Percentiles rank a stretch among this genome's conserved stretches.
Conservation (phyloP, 2,113 vertebrate genomes). For the Hylia prasina region DNA sequence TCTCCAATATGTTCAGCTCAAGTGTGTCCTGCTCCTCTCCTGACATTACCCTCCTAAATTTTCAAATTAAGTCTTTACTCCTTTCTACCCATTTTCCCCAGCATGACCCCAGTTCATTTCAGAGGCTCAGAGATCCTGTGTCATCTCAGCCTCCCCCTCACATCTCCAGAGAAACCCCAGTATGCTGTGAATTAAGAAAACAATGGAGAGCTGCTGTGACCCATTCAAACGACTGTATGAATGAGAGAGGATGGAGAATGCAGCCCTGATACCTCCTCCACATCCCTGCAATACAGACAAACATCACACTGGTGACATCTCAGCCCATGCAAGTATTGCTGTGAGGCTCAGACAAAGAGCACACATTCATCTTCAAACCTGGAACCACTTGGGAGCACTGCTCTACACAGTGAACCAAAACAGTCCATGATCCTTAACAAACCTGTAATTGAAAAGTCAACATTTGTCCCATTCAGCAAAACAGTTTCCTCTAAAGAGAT, state of each 20-base stretch:
- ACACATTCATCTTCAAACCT: conserved; percentile 19
- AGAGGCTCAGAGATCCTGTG: background rate
- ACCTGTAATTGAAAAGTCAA: conserved; percentile 37
- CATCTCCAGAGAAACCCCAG: background rate
- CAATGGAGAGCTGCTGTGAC: background rate
- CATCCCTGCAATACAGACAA: background rate
- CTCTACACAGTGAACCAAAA: conserved; percentile 41
- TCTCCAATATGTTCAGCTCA: background rate
- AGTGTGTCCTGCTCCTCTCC: background rate
- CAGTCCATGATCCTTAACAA: conserved; percentile 15
- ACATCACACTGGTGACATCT: background rate
- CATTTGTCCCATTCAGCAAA: background rate
- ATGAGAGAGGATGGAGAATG: background rate
- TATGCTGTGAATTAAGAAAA: background rate
- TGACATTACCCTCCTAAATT: background rate
- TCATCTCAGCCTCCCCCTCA: background rate
- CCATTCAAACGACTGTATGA: background rate
- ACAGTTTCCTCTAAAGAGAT: background rate
- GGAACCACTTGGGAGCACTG: background rate
- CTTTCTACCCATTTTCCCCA: background rate
- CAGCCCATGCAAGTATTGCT: background rate
- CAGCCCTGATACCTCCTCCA: background rate
- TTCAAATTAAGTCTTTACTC: background rate
- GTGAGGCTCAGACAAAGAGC: background rate
- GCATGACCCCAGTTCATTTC: background rate